Evolutionary conservation across 2,113 vertebrate genomes (phyloP).

Genomic region (Trinectes maculatus): DNA sequence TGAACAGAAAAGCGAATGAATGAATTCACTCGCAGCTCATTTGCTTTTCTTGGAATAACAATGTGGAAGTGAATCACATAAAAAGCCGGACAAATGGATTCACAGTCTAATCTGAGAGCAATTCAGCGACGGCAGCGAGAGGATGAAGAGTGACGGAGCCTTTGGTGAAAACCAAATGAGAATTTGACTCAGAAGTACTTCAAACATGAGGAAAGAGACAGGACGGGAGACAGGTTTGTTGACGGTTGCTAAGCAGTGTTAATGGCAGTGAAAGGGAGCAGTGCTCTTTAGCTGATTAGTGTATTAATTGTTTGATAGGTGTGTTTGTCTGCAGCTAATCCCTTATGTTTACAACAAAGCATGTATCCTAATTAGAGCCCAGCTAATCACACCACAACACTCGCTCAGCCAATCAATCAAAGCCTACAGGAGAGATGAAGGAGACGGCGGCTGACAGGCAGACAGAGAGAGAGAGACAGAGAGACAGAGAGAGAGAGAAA

Average conservation of each 20-base stretch:
- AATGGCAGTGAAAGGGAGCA: slow-evolving; percentile 43
- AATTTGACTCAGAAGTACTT: not conserved
- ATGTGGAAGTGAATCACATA: not conserved
- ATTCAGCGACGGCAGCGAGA: too few relatives aligned
- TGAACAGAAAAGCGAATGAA: slow-evolving; percentile 7
- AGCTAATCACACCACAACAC: slow-evolving; percentile 65
- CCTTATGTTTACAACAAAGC: slow-evolving; percentile 64
- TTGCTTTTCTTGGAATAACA: not conserved
- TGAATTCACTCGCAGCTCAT: not conserved
- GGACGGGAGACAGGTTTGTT: not conserved
- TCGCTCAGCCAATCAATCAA: slow-evolving; percentile 58
- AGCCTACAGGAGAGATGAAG: slow-evolving; percentile 30
- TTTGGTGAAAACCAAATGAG: not conserved
- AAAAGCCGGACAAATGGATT: not conserved
- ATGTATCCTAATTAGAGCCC: slow-evolving; percentile 67
- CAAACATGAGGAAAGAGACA: not conserved
- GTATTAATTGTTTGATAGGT: slow-evolving; percentile 73
- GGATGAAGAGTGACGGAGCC: not conserved
- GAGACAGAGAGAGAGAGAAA: not conserved
- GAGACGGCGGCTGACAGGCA: not conserved
- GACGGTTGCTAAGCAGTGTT: slow-evolving; percentile 35
- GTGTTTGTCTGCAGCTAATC: slow-evolving; percentile 73
- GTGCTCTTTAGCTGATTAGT: slow-evolving; percentile 59
- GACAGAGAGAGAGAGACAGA: not conserved
- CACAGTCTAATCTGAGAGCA: not conserved